Evolutionary conservation across 2,113 vertebrate species (phyloP).

Genomic region (Mirza zaza): DNA sequence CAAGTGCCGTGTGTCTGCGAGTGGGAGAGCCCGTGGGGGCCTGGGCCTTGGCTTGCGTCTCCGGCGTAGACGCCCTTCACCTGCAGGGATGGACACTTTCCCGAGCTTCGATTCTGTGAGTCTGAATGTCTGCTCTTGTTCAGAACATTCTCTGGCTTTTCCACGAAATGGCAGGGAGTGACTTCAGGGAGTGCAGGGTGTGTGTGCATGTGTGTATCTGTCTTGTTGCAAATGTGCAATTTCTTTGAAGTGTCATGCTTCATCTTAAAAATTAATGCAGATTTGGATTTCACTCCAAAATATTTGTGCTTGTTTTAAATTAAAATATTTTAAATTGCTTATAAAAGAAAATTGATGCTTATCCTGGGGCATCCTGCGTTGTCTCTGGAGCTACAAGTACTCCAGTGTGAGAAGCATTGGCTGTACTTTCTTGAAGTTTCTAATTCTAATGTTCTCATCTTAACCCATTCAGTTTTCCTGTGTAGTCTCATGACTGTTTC

Average conservation of each 20-base stretch:
- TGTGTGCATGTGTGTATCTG: neutral
- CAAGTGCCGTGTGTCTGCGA: neutral
- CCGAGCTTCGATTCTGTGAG: neutral
- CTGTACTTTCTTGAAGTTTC: neutral
- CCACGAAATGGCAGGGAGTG: neutral
- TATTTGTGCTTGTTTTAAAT: neutral
- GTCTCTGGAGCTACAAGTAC: neutral
- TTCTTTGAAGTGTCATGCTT: neutral
- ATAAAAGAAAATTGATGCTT: neutral
- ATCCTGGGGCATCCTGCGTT: neutral
- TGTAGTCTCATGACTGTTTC: neutral
- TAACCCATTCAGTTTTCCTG: neutral
- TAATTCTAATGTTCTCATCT: neutral
- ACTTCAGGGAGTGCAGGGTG: neutral
- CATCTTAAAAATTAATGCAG: conserved; percentile 7
- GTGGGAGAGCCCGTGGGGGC: neutral
- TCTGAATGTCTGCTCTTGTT: conserved; percentile 38
- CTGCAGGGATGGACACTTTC: conserved; percentile 1
- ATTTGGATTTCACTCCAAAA: neutral
- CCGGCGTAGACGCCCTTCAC: neutral
- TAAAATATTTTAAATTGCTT: neutral
- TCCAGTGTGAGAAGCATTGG: neutral
- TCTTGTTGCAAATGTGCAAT: neutral
- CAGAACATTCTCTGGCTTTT: neutral
- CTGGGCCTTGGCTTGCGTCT: neutral